Percentiles rank a stretch among this genome's conserved stretches.
Conservation (phyloP, 2,797 vertebrate species). For the Rhinella marina region DNA sequence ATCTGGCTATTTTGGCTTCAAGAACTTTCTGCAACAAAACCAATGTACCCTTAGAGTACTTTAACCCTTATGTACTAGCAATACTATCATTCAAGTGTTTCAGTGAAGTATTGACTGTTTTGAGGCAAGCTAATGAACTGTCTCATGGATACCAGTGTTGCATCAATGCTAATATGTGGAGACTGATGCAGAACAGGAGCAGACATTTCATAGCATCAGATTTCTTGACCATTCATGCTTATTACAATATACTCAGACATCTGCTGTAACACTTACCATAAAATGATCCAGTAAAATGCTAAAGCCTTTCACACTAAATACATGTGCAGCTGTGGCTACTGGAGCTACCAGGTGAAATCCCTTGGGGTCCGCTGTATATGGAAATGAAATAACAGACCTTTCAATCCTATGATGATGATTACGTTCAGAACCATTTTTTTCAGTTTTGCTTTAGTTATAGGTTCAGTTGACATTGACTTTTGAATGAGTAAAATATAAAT, state of each 20-base stretch:
- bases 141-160: neutral
- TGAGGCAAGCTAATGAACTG: too few relatives aligned
- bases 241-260: slow-evolving; percentile 1
- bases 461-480: neutral
- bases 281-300: slow-evolving; percentile 10
- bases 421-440: neutral
- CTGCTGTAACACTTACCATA: slow-evolving; percentile 10
- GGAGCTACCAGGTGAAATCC: neutral
- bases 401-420: neutral
- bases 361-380: neutral
- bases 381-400: neutral
- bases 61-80: neutral
- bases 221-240: slow-evolving; percentile 4
- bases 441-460: neutral
- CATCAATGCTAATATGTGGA: slow-evolving; percentile 1
- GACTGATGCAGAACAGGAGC: neutral
- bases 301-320: neutral
- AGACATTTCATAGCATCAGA: neutral
- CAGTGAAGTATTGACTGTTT: neutral
- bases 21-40: too few relatives aligned
- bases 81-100: neutral
- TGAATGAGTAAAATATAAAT: neutral
- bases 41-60: neutral
- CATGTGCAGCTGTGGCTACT: slow-evolving; percentile 26
- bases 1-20: too few relatives aligned